These are phyloP conservation scores for Erebia epiphron DNA, from an alignment of 2,888 invertebrate genomes.

Conservation along the genomic window DNA sequence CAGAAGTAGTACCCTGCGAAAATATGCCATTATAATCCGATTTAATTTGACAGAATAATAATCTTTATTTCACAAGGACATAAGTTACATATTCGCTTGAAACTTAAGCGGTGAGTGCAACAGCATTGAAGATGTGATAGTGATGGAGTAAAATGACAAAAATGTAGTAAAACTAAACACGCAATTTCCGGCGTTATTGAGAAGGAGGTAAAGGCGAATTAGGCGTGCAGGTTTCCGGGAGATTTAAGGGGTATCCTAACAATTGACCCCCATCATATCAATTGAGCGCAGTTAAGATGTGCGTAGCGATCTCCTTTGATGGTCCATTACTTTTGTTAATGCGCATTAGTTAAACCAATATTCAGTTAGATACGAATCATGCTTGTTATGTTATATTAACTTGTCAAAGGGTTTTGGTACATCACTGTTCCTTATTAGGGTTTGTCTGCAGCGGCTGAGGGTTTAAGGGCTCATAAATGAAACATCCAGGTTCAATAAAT, in stretches of 20 bases:
- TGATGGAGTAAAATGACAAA: constrained; percentile 17
- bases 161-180: constrained; percentile 3
- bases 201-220: constrained; percentile 24
- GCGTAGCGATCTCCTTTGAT: constrained; percentile 57
- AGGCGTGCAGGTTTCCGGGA: constrained; percentile 1
- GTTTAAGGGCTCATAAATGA: too few relatives aligned
- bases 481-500: too few relatives aligned
- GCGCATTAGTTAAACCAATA: constrained; percentile 44
- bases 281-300: constrained; percentile 60
- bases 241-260: constrained; percentile 46
- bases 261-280: constrained; percentile 66
- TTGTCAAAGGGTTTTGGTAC: constrained; percentile 16
- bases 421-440: not conserved
- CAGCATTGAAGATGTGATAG: constrained; percentile 18
- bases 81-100: constrained; percentile 23
- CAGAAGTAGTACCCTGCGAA: constrained; percentile 26
- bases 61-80: constrained; percentile 11
- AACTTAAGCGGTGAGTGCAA: constrained; percentile 23
- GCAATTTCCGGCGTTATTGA: constrained; percentile 21
- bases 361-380: constrained; percentile 23
- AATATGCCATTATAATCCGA: constrained; percentile 15
- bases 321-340: constrained; percentile 55
- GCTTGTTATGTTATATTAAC: constrained; percentile 14
- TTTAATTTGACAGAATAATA: constrained; percentile 19
- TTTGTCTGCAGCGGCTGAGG: too few relatives aligned